Conservation (phyloP, 92 coral and sea anemone genomes). For the Epizoanthus illoricatus region DNA sequence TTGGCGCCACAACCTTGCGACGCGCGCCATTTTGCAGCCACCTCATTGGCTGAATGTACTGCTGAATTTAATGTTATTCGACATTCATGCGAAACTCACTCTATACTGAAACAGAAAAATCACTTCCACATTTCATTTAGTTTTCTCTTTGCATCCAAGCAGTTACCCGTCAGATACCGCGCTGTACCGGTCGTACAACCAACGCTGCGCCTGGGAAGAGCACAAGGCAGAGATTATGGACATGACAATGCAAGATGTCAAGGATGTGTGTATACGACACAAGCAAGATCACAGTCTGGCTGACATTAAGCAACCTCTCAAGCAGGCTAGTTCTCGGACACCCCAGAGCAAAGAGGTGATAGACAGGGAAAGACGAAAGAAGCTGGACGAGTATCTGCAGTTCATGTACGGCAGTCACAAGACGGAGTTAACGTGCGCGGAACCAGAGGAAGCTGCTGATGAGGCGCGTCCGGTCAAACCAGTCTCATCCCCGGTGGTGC, state of each 20-base stretch:
- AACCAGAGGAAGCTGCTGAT: not conserved
- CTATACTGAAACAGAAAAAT: too few relatives aligned
- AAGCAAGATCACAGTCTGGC: constrained; percentile 20
- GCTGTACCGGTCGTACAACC: constrained; percentile 80
- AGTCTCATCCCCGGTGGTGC: not conserved
- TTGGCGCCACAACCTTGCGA: too few relatives aligned
- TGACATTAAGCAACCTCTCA: constrained; percentile 34
- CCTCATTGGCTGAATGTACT: too few relatives aligned
- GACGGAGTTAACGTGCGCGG: constrained; percentile 3
- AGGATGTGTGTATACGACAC: constrained; percentile 62
- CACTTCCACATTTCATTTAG: constrained; percentile 1
- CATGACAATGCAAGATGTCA: constrained; percentile 51
- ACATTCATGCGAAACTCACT: too few relatives aligned
- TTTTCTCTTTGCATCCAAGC: constrained; percentile 21
- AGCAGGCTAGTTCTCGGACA: constrained; percentile 19
- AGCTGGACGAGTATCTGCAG: constrained; percentile 46
- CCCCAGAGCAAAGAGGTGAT: constrained; percentile 38
- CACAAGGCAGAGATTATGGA: constrained; percentile 52
- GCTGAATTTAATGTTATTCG: too few relatives aligned
- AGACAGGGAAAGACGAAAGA: constrained; percentile 37
- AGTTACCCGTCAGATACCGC: constrained; percentile 70
- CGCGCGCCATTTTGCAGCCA: too few relatives aligned
- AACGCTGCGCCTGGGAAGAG: constrained; percentile 78
- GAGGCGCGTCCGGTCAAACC: not conserved
- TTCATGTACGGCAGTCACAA: constrained; percentile 75